Base-by-base conservation (phyloP, 1,140 invertebrate species). In the Papilio polyxenes region DNA sequence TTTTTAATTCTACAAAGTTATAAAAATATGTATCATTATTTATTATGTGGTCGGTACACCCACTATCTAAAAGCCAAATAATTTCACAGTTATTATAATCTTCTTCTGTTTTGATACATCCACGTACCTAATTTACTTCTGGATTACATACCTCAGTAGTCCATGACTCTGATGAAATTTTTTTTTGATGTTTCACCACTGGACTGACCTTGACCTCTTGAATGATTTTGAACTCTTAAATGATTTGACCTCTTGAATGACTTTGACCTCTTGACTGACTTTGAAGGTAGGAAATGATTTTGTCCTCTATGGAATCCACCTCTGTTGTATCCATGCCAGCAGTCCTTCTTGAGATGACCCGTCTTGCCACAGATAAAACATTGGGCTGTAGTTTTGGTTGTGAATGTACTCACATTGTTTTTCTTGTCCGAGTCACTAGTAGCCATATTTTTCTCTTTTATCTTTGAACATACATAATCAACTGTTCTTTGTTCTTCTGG, bases 401-500 rank as follows among this genome's bases (percentile, higher is more conserved):
- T 20, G 86, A 87, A 87, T 85, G 85, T 87, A 81, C 83, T 88
- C 9, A 87, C 75, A 87, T 86, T 88, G n/a, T 81, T 87, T 82
- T 85, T 91, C 80, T 85, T 84, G 37, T 85, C 84, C 11, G 81
- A 62, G 1, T 87, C 76, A 20, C 40, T 79, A 80, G 51, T 81
- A 3, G 81, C 51, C 81, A 85, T 88, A 87, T 87, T 90, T 89
- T 91, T 88, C 84, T 86, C 86, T 84, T 90, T 89, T 81, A 94
- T 92, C 91, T 93, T 93, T 56, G 75, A 87, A 40, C 85, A 81
- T 72, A 94, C 81, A 88, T 94, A 94, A 56, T 94, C 91, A 15
- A 90, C 87, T 62, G 91, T 94, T 86, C 83, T 84, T 85, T 94
- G 84, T 88, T 92, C 85, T 86, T 91, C 88, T 85, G 88, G 86